phyloP scores from a whole-genome alignment of 2,113 vertebrate genomes.

The Takifugu bimaculatus region DNA sequence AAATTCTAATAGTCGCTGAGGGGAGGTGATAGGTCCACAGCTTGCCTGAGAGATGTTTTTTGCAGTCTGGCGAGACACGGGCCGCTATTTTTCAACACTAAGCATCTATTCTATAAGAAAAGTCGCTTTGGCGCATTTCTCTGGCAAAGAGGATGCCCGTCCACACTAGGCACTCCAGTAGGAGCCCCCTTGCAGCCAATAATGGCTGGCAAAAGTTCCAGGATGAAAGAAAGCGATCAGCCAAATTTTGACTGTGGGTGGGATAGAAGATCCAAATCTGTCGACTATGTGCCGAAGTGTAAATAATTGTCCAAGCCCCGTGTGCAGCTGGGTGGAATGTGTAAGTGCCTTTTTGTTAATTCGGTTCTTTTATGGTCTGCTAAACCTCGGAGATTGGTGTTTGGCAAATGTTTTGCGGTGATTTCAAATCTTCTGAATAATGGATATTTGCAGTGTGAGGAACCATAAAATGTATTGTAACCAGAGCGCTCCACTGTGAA shows the following conservation, averaged over 20 bases:
- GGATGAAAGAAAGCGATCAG: constrained; percentile 29
- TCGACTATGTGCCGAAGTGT: constrained; percentile 35
- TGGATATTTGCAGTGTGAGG: constrained; percentile 20
- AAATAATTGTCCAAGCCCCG: constrained; percentile 41
- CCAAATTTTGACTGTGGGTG: constrained; percentile 43
- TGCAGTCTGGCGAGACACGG: background rate
- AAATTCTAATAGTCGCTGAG: constrained; percentile 60
- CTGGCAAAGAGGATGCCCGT: background rate
- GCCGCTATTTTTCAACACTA: constrained; percentile 4
- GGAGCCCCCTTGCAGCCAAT: constrained; percentile 31
- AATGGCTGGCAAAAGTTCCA: constrained; percentile 16
- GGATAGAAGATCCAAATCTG: constrained; percentile 48
- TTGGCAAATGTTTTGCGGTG: constrained; percentile 8
- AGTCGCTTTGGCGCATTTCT: background rate
- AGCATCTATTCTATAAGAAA: background rate
- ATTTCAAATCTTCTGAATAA: constrained; percentile 37
- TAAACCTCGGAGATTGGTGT: constrained; percentile 25
- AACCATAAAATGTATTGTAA: constrained; percentile 17
- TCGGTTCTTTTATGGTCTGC: constrained; percentile 25
- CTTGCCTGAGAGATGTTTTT: constrained; percentile 18
- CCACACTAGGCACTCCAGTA: background rate
- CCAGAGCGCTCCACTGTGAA: constrained; percentile 1
- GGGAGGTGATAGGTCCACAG: constrained; percentile 51
- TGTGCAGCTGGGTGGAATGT: constrained; percentile 32
- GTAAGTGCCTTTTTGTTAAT: constrained; percentile 27